Conservation (phyloP, 2,797 vertebrate genomes). For the Crax fasciolata region DNA sequence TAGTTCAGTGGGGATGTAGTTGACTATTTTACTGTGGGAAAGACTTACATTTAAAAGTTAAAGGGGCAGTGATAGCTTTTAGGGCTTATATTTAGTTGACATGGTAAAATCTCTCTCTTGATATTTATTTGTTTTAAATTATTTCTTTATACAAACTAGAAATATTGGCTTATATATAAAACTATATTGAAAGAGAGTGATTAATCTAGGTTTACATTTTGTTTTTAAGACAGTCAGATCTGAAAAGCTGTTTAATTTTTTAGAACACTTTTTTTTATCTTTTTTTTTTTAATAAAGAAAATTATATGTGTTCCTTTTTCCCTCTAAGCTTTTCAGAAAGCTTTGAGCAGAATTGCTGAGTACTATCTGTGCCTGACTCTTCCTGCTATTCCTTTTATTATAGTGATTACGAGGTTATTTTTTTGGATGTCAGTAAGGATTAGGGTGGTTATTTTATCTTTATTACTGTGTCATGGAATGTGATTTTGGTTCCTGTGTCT, state of each 20-base stretch:
- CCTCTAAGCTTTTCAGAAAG: neutral
- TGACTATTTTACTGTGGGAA: conserved; percentile 46
- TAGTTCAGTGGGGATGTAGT: neutral
- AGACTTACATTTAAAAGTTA: conserved; percentile 15
- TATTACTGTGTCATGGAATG: neutral
- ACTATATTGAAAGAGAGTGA: neutral
- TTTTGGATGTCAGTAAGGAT: neutral
- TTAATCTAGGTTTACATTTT: neutral
- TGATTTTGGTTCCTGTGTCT: neutral
- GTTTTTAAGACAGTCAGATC: neutral
- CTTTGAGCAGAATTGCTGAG: neutral
- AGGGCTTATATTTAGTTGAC: neutral
- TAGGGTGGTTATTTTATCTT: neutral
- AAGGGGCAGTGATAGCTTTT: conserved; percentile 5
- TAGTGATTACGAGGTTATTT: neutral
- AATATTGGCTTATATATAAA: neutral
- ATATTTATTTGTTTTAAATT: neutral
- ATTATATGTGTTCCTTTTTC: neutral
- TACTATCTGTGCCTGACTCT: neutral
- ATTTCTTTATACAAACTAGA: neutral
- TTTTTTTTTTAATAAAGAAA: neutral
- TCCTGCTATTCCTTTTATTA: neutral
- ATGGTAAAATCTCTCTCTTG: neutral
- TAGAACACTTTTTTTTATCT: neutral
- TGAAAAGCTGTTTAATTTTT: neutral